Evolutionary conservation across 2,888 invertebrate genomes (phyloP).

Genomic region (Tipula helvola): DNA sequence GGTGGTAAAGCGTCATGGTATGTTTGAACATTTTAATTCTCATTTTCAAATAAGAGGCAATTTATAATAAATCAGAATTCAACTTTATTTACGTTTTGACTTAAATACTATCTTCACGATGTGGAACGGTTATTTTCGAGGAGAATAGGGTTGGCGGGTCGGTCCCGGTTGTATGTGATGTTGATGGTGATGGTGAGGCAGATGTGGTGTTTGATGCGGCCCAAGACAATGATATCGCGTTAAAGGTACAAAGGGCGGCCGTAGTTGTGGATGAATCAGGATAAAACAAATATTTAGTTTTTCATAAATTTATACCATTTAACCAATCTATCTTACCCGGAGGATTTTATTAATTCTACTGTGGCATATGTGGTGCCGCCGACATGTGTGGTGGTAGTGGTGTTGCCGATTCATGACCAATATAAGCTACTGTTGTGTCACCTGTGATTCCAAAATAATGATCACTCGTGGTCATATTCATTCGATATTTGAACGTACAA

Average conservation of each 20-base stretch:
- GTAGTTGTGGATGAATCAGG: background rate
- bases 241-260: background rate
- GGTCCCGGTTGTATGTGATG: too few species aligned
- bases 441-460: background rate
- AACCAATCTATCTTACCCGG: background rate
- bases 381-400: background rate
- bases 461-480: slow-evolving; percentile 37
- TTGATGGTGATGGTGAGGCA: background rate
- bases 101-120: too few species aligned
- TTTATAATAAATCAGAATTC: too few species aligned
- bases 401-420: background rate
- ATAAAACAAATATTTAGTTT: too few species aligned
- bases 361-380: background rate
- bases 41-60: too few species aligned
- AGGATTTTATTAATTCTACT: background rate
- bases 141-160: too few species aligned
- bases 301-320: background rate
- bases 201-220: background rate
- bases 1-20: too few species aligned
- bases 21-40: too few species aligned
- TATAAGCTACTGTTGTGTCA: background rate
- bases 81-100: too few species aligned
- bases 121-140: too few species aligned
- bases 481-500: slow-evolving; percentile 60
- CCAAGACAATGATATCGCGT: too few species aligned